Percentiles rank a stretch among this genome's conserved stretches.
Evolutionary conservation across 2,113 vertebrate species (phyloP).

Genomic region (Trachemys scripta): DNA sequence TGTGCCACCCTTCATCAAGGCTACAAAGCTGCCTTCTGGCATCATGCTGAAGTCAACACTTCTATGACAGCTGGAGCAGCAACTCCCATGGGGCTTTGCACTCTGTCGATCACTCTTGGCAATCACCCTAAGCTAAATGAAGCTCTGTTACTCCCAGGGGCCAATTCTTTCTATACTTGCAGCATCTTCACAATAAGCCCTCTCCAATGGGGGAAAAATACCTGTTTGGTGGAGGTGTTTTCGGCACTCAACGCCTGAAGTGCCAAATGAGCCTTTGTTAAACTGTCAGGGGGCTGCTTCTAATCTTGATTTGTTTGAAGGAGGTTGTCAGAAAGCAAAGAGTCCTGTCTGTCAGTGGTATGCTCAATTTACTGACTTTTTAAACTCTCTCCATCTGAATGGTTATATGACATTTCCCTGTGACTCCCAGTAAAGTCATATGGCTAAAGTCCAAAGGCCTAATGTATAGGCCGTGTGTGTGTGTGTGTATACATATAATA

Average conservation of each 20-base stretch:
- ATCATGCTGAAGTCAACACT: background rate
- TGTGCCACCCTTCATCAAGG: background rate
- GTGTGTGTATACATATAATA: no score
- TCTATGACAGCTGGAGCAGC: slow-evolving; percentile 29
- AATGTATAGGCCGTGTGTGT: background rate
- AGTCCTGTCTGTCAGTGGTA: background rate
- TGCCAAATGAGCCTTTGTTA: background rate
- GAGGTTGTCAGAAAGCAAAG: background rate
- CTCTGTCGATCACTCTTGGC: slow-evolving; percentile 26
- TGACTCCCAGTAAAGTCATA: background rate
- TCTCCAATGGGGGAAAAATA: background rate
- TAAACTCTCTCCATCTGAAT: background rate
- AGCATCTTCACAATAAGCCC: background rate
- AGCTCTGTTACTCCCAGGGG: background rate
- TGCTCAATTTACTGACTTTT: background rate
- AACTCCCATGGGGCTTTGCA: background rate
- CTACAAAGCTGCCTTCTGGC: slow-evolving; percentile 4
- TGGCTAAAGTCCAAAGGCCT: background rate
- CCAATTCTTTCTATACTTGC: background rate
- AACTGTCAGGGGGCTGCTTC: background rate
- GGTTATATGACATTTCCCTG: background rate
- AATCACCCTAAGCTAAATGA: slow-evolving; percentile 24
- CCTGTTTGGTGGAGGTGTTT: background rate
- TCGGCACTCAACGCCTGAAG: background rate
- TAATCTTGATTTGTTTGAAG: slow-evolving; percentile 14